Percentiles rank a stretch among this genome's conserved stretches.
Evolutionary conservation across 2,888 invertebrate genomes (phyloP).

Genomic region (Leptopilina syphax): DNA sequence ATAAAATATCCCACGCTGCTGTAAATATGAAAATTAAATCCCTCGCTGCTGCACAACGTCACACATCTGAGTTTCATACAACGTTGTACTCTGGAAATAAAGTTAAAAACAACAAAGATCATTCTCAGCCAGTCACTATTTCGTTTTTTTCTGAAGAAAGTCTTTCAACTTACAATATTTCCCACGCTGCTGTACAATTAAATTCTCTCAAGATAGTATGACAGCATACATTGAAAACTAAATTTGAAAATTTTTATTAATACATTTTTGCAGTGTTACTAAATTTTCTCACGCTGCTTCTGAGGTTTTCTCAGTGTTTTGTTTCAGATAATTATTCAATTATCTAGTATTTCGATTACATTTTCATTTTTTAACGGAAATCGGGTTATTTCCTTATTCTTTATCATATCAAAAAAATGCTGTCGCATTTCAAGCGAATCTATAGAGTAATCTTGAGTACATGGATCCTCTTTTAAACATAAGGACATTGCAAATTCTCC

Average conservation of each 20-base stretch:
- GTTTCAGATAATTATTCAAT: neutral
- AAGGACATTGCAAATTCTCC: too few species aligned
- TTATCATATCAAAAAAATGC: neutral
- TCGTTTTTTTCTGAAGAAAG: neutral
- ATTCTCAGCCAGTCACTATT: neutral
- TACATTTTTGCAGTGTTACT: neutral
- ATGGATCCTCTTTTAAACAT: slow-evolving; percentile 30
- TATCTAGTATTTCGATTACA: neutral
- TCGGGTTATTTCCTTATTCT: neutral
- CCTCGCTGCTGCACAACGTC: too few species aligned
- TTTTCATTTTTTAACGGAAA: neutral
- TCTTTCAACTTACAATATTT: too few species aligned
- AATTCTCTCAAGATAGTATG: too few species aligned
- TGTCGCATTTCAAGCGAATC: neutral
- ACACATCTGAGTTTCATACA: too few species aligned
- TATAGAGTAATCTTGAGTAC: neutral
- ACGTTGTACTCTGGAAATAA: too few species aligned
- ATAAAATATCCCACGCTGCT: too few species aligned
- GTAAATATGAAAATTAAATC: too few species aligned
- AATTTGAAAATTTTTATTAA: neutral
- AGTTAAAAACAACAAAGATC: neutral
- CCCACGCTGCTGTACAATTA: too few species aligned
- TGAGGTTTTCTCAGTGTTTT: neutral
- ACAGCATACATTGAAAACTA: too few species aligned
- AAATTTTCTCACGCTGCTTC: too few species aligned